Base-by-base conservation (phyloP, 2,797 vertebrate species). In the Leptoclinus maculatus region DNA sequence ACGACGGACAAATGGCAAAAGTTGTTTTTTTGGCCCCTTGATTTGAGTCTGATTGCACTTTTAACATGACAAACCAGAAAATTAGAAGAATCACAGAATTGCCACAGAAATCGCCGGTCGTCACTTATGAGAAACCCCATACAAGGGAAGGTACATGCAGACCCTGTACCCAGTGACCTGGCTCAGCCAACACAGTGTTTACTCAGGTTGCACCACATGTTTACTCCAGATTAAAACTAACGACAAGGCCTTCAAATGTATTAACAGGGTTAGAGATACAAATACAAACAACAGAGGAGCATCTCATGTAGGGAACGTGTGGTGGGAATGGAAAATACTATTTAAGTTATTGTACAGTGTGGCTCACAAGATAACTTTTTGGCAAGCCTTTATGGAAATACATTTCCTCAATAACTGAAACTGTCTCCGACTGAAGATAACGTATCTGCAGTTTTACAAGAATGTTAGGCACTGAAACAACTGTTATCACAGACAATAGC, bases 171-270 rank as follows among this genome's bases (percentile, higher is more conserved):
- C 76, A 74, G 41, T 56, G 79, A 86, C 82, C 75, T 85, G 79
- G 79, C 90, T 79, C 79, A 84, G 84, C 90, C 88, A 80, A 78
- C 67, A 67, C 74, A 76, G 68, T 93, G 90, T 94, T 94, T 94
- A 88, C 84, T 83, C 80, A 79, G 69, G 63, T 83, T 84, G 85
- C 74, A 66, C 74, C n/a, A 76, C 78, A 79, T 90, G 86, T 92
- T 94, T 92, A 92, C 79, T 74, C 2, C 3, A 83, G 86, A 89
- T 87, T 71, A 87, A 86, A 81, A 91, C 83, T 90, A 79, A 89
- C 78, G 88, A 92, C 90, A 85, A 86, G 84, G 72, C 69, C 75
- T 2, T 64, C 66, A 72, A 82, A 88, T 85, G 62, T 88, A 91
- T 81, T 65, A 71, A 80, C 76, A 67, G 71, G 60, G 49, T 72